Evolutionary conservation across 2,113 vertebrate species (phyloP).

Genomic region (Variabilichromis moorii): DNA sequence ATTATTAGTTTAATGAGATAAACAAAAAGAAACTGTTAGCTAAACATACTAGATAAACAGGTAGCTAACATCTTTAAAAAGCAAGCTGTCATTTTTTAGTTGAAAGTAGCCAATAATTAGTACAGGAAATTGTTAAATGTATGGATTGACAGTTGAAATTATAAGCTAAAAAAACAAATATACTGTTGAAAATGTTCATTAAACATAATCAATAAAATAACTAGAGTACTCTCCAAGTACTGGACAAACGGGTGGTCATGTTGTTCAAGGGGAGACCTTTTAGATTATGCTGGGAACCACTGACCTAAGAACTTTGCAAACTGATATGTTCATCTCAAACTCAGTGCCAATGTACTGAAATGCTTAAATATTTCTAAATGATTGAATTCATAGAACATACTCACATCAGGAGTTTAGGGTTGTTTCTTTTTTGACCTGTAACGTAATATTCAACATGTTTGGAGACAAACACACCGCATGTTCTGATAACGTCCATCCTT

Average conservation of each 20-base stretch:
- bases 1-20: background rate
- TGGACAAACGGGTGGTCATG: background rate
- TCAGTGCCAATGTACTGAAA: background rate
- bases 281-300: background rate
- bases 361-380: background rate
- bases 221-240: background rate
- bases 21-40: background rate
- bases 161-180: background rate
- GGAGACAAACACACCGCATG: background rate
- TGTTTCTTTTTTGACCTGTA: background rate
- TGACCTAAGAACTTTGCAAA: background rate
- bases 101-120: background rate
- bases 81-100: background rate
- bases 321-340: background rate
- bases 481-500: background rate
- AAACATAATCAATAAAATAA: background rate
- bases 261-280: background rate
- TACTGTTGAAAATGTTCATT: background rate
- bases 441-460: background rate
- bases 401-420: background rate
- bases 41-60: background rate
- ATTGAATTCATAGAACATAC: background rate
- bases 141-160: background rate
- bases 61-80: background rate
- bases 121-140: background rate